Evolutionary conservation across 2,113 vertebrate genomes (phyloP).

Genomic region (Upupa epops): DNA sequence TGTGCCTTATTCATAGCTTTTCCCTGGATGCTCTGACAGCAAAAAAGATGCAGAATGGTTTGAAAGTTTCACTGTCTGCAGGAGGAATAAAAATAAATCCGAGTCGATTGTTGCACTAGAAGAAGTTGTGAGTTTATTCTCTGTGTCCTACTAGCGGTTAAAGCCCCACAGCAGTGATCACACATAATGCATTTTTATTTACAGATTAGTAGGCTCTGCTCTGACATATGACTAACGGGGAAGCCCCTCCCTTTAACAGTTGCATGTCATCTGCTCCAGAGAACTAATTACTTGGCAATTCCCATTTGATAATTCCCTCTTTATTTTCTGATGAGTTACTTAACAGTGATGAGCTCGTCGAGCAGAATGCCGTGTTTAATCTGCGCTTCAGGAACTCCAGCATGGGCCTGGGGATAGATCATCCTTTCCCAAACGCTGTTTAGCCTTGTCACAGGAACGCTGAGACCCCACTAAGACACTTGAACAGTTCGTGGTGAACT

Average conservation of each 20-base stretch:
- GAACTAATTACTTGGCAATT: conserved; percentile 84
- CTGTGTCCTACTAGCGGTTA: not conserved
- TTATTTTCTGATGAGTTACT: conserved; percentile 84
- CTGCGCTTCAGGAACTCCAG: conserved; percentile 63
- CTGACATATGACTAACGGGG: conserved; percentile 73
- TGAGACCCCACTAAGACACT: conserved; percentile 54
- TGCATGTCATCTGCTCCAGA: conserved; percentile 80
- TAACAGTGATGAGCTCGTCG: conserved; percentile 80
- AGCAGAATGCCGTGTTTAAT: conserved; percentile 67
- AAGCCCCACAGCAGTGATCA: conserved; percentile 30
- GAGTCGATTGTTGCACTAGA: not conserved
- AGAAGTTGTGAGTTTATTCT: conserved; percentile 23
- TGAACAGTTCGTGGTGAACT: conserved; percentile 51
- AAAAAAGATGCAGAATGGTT: not conserved
- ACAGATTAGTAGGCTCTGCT: conserved; percentile 71
- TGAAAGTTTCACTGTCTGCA: not conserved
- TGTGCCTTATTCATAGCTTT: not conserved
- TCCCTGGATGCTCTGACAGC: not conserved
- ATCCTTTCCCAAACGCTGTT: conserved; percentile 55
- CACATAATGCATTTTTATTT: conserved; percentile 74
- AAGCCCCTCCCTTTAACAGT: conserved; percentile 75
- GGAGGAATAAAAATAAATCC: not conserved
- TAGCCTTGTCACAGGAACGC: conserved; percentile 56
- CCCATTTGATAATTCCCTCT: conserved; percentile 82
- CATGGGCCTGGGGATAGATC: conserved; percentile 38